Base-by-base conservation (phyloP, 2,888 invertebrate genomes). In the Sphaerophoria rueppellii region DNA sequence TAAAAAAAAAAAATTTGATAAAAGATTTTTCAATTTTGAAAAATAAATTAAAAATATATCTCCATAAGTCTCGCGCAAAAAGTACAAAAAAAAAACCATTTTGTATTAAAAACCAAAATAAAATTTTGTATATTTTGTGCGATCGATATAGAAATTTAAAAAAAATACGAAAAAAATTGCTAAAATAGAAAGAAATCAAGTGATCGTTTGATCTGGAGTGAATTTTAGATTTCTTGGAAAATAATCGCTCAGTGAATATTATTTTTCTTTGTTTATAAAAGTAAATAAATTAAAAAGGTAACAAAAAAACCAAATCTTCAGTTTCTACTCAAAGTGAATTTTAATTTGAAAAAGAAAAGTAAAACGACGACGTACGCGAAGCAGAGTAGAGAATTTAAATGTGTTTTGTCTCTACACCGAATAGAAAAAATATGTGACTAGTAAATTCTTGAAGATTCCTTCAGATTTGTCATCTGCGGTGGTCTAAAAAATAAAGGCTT, bases 11-110 rank as follows among this genome's bases (percentile, higher is more conserved):
- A 52, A 52, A 57, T 35, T 35, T 14, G 14, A 6, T 35, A 9
- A 48, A 12, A 48, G 1, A 40, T 43, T 11, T 43, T 43, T 11
- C 6, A 37, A 14, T 4, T 57, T 35, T 4, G n/a, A 5, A 58
- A 16, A 37, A 37, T 14, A 14, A 43, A 43, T 43, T 24, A 52
- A 50, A 40, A 24, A 52, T 63, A n/a, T 48, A 57, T 61, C 43
- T 54, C 34, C 50, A 57, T 63, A 46, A 69, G 55, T 50, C 81
- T 50, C 81, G 76, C 67, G 81, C 76, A 76, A 76, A 80, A 75
- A 83, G 1, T 83, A 80, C 80, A 63, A 69, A 32, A 40, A 48
- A 6, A 16, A 6, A 46, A 55, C n/a, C 40, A 37, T 37, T 70
- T 63, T 58, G 50, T 46, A 76, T 54, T 48, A 16, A 70, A 70